Evolutionary conservation across 2,797 vertebrate species (phyloP), one percentile per base, ranked within the genome.

Genomic region (Pangasius krempfi): DNA sequence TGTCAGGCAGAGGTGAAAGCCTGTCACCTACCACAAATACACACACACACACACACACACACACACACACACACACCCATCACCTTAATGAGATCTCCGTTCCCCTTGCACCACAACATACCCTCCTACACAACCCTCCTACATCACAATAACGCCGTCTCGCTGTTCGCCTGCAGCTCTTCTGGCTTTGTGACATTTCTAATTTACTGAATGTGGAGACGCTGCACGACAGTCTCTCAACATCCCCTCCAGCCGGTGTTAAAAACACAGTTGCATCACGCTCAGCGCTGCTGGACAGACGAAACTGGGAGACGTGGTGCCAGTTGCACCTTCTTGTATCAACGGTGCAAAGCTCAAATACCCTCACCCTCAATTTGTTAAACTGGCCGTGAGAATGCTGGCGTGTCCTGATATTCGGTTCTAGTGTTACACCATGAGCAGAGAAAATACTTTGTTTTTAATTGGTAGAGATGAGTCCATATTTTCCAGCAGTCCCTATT

Each of bases 121-220:
- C 66, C 85, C 88, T 88, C 85, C 84, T 79, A 88, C 30, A 87
- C 78, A 37, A 58, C 37, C 87, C 87, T 87, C 88, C 84, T 73
- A 86, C 88, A 92, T 92, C 90, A 92, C 90, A 92, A 93, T 90
- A 93, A 90, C 92, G 64, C 90, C 87, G 84, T 89, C 92, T 93
- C 86, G 89, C 90, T 88, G 85, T 89, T 87, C 80, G 90, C 91
- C 91, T 92, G 50, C 87, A 94, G 92, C 72, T 90, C 85, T 88
- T 91, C 93, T 89, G 88, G 90, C 90, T 92, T 92, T 72, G 89
- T 92, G 94, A 94, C 94, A 93, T 94, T 94, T 95, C 91, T 93
- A 92, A 94, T 95, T 93, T 93, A 87, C 92, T 78, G 87, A 58
- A 91, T 52, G 68, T 89, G 44, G 84, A 90, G 68, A 88, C 85